phyloP scores from a whole-genome alignment of 1,140 invertebrate genomes.

The Eufriesea mexicana region DNA sequence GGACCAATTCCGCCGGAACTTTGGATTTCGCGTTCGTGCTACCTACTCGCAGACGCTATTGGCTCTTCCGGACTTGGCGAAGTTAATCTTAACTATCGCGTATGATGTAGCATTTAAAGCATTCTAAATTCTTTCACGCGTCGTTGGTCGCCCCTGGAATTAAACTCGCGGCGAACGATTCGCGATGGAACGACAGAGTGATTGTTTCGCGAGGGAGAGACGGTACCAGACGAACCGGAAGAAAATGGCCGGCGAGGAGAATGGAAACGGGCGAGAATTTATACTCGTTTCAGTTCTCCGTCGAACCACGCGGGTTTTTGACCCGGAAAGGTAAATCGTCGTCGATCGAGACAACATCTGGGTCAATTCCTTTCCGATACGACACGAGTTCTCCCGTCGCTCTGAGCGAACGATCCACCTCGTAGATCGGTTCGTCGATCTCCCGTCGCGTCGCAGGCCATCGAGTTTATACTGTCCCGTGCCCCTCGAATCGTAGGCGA shows the following conservation, averaged over 20 bases:
- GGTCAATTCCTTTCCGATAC: conserved; percentile 18
- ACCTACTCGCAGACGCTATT: not conserved
- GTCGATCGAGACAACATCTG: conserved; percentile 50
- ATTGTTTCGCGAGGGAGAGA: conserved; percentile 40
- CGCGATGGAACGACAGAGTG: conserved; percentile 25
- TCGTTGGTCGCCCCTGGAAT: too few relatives aligned
- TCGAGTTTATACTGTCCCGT: too few relatives aligned
- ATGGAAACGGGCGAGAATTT: conserved; percentile 31
- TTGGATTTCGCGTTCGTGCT: not conserved
- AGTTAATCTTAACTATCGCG: not conserved
- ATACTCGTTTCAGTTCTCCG: conserved; percentile 28
- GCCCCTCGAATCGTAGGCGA: too few relatives aligned
- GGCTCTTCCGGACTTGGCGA: not conserved
- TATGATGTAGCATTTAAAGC: not conserved
- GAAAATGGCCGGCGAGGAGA: not conserved
- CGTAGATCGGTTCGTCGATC: conserved; percentile 16
- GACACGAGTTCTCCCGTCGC: not conserved
- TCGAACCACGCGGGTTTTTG: not conserved
- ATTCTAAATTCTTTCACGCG: too few relatives aligned
- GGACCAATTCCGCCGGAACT: conserved; percentile 7
- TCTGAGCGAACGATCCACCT: conserved; percentile 28
- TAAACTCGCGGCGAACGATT: too few relatives aligned
- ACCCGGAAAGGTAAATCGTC: conserved; percentile 50
- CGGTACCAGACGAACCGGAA: conserved; percentile 22
- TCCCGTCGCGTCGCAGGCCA: too few relatives aligned